Percentiles rank a stretch among this genome's conserved stretches.
phyloP scores from a whole-genome alignment of 1,140 invertebrate genomes.

The Augochlora pura region DNA sequence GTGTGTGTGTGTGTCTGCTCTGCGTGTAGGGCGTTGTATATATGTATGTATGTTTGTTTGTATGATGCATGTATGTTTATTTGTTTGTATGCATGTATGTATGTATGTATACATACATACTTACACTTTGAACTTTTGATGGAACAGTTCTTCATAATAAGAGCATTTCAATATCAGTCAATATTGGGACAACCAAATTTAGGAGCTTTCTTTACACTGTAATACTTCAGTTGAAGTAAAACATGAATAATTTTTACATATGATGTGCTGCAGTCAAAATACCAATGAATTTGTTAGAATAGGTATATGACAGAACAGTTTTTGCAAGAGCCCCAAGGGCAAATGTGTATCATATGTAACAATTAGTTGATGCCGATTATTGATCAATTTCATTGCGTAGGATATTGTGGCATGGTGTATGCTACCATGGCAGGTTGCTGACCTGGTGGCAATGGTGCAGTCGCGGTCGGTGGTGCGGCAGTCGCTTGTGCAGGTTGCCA shows the following conservation, averaged over 20 bases:
- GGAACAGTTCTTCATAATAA: constrained; percentile 1
- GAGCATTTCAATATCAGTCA: constrained; percentile 22
- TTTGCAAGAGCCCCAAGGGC: constrained; percentile 53
- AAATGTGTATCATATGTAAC: constrained; percentile 59
- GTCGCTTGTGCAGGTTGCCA: constrained; percentile 80
- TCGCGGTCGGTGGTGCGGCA: constrained; percentile 78
- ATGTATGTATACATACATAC: constrained; percentile 19
- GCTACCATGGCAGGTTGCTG: constrained; percentile 87
- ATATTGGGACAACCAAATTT: constrained; percentile 42
- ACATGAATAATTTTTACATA: constrained; percentile 36
- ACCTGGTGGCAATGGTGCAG: constrained; percentile 78
- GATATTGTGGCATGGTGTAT: constrained; percentile 89
- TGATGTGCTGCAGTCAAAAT: constrained; percentile 44
- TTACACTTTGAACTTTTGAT: constrained; percentile 33
- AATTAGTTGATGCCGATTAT: constrained; percentile 52
- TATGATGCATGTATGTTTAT: too few species aligned
- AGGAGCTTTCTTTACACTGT: constrained; percentile 15
- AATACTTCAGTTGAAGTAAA: constrained; percentile 28
- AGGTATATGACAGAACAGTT: constrained; percentile 64
- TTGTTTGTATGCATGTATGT: constrained; percentile 4
- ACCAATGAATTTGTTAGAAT: constrained; percentile 51
- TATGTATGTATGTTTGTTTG: too few species aligned
- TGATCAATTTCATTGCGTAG: constrained; percentile 84
- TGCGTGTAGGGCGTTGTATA: too few species aligned
- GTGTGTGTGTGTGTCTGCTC: too few species aligned